These are phyloP conservation scores for Cricetomys ansorgei DNA, from an alignment of 2,113 vertebrate genomes.

Conservation along the genomic window DNA sequence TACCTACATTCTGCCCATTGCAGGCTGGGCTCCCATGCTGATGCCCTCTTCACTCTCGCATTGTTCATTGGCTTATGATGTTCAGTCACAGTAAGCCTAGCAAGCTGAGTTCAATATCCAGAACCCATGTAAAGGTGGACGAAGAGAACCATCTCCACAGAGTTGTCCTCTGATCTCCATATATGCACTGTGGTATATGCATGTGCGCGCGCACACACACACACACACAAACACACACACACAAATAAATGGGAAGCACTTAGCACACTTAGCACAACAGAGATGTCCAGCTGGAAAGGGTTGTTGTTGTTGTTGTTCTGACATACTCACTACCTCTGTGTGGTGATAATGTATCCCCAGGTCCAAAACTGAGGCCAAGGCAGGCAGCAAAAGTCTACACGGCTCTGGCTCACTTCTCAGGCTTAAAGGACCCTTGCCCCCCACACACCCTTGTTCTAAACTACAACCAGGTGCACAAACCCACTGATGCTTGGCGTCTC, in stretches of 20 bases:
- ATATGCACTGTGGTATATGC: fast-evolving
- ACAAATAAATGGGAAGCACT: background rate
- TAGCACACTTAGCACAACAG: too few species aligned
- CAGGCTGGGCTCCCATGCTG: background rate
- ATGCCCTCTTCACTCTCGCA: background rate
- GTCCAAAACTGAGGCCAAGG: background rate
- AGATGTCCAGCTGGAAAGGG: too few species aligned
- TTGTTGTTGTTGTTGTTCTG: background rate
- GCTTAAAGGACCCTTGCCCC: too few species aligned
- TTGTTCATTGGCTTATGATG: background rate
- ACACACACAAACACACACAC: background rate
- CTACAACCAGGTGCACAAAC: background rate
- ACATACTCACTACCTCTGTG: background rate
- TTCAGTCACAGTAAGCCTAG: background rate
- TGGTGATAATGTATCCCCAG: background rate
- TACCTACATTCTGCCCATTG: background rate
- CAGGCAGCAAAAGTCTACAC: too few species aligned
- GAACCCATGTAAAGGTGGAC: background rate
- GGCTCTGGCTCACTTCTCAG: background rate
- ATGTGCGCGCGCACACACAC: background rate
- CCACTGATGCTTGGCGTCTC: background rate
- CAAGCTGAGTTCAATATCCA: background rate
- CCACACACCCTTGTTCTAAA: too few species aligned
- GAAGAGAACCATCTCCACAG: background rate
- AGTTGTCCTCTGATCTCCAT: background rate